Base-by-base conservation (phyloP, 2,113 vertebrate species). In the Steatornis caripensis region DNA sequence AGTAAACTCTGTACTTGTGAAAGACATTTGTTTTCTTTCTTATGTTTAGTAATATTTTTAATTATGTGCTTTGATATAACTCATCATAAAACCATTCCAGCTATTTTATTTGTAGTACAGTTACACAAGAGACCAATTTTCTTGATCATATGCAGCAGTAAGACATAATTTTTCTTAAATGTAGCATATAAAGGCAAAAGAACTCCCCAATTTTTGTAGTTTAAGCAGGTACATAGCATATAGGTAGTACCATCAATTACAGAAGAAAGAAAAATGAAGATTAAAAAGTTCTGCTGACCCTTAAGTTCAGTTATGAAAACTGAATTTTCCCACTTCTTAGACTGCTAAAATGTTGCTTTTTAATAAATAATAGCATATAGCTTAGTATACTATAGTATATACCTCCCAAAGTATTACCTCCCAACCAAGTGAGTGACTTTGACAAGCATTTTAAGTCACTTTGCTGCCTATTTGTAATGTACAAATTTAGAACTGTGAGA, bases 131-230 rank as follows among this genome's bases (percentile, higher is more conserved):
- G 20, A 94, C 9, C 51, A 32, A 36, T 62, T 79, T 75, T 72
- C 15, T 45, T 2, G 2, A 26, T 34, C 19, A 29, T 27, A 75
- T 32, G 23, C n/a, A 76, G 57, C 9, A 81, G 21, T n/a, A 70
- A 49, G 3, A 64, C 68, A 4, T 19, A 4, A 36, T 16, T 74
- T 60, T 90, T 57, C 32, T 87, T 57, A 24, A 45, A 70, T 11
- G 9, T 70, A 62, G 32, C 21, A 78, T 10, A 49, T 12, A 58
- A 55, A 71, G 3, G 14, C 9, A 65, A 82, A 84, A 49, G 46
- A 66, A 58, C 1, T 1, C 24, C 5, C 2, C 9, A 18, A 1
- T 2, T 22, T 68, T 21, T 49, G 15, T 36, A 36, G 12, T 46
- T 51, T 76, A 75, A 51, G 15, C 9, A 53, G 36, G 39, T 32